Conservation (phyloP, 2,113 vertebrate species). For the Petrocephalus zakoni region DNA sequence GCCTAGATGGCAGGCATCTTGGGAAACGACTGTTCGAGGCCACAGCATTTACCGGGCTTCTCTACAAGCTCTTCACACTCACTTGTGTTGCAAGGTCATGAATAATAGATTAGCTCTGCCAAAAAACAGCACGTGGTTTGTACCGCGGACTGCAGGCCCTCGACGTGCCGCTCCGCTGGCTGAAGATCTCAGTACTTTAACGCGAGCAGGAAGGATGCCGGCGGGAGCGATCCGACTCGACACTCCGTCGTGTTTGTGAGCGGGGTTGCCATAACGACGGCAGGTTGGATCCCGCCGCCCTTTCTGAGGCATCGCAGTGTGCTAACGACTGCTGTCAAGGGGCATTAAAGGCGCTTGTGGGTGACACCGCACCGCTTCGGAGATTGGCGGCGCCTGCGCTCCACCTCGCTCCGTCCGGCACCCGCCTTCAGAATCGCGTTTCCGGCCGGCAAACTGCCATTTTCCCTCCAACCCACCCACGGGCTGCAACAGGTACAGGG, state of each 20-base stretch:
- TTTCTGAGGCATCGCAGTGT: background rate
- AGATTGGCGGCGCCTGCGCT: background rate
- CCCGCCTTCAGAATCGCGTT: background rate
- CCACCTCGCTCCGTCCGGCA: background rate
- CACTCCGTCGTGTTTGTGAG: background rate
- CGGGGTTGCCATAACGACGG: slow-evolving; percentile 13
- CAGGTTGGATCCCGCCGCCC: background rate
- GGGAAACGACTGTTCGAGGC: background rate
- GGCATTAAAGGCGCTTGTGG: background rate
- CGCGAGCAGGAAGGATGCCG: background rate
- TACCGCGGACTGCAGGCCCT: background rate
- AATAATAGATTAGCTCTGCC: background rate
- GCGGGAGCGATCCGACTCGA: background rate
- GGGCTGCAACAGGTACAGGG: background rate
- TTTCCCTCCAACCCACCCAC: background rate
- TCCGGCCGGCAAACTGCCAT: background rate
- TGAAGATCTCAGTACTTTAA: background rate
- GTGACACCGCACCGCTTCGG: background rate
- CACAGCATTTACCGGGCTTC: background rate
- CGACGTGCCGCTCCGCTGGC: background rate
- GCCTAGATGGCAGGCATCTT: background rate
- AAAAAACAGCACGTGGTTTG: background rate
- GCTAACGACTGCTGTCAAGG: background rate
- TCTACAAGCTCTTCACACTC: background rate
- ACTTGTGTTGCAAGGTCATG: background rate